Evolutionary conservation across 1,140 invertebrate genomes (phyloP).

Genomic region (Pantala flavescens): DNA sequence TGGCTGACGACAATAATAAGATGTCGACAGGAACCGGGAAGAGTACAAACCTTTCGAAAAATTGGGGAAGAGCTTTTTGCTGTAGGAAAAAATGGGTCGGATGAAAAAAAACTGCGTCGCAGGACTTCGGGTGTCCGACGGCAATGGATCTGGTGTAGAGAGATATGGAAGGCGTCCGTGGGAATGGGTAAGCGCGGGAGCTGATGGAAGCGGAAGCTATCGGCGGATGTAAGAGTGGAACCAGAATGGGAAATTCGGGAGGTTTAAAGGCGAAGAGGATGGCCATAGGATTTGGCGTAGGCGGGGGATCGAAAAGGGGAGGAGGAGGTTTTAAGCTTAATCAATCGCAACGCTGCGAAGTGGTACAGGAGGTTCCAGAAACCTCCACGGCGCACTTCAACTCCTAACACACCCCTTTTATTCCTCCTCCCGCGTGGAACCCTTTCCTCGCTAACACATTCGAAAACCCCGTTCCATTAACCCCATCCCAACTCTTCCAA

Average conservation of each 20-base stretch:
- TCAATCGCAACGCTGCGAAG: conserved; percentile 3
- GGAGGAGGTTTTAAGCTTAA: neutral
- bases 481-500: neutral
- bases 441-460: neutral
- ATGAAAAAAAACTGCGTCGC: neutral
- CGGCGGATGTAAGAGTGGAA: neutral
- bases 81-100: neutral
- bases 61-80: conserved; percentile 5
- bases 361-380: conserved; percentile 1
- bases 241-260: neutral
- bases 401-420: no score
- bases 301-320: neutral
- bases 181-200: neutral
- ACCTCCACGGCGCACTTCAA: conserved; percentile 2
- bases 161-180: neutral
- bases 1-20: neutral
- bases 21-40: neutral
- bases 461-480: neutral
- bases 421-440: no score
- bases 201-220: neutral
- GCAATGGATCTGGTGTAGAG: neutral
- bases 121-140: conserved; percentile 1
- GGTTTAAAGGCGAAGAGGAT: neutral
- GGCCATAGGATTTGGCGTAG: neutral
- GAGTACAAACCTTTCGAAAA: neutral